phyloP scores from a whole-genome alignment of 2,888 invertebrate species.

The Camptogramma bilineatum region DNA sequence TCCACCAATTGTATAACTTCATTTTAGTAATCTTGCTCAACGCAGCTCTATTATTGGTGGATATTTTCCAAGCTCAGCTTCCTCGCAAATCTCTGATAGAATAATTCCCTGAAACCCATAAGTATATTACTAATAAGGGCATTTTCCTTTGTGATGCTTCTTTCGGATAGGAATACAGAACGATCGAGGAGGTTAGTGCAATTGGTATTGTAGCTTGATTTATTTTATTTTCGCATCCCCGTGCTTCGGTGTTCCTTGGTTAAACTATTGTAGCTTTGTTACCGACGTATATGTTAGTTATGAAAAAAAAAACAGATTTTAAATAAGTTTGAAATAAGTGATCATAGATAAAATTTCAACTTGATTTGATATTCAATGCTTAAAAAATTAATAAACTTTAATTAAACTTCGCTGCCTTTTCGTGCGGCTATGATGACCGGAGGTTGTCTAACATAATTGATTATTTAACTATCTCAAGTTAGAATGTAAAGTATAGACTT shows the following conservation, averaged over 20 bases:
- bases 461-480: too few species aligned
- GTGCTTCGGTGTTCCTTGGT: conserved; percentile 31
- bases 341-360: too few species aligned
- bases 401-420: not conserved
- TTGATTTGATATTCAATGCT: not conserved
- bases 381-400: not conserved
- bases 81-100: too few species aligned
- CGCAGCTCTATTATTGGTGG: too few species aligned
- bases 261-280: conserved; percentile 32
- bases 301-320: not conserved
- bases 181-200: conserved; percentile 81
- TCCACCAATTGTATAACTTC: too few species aligned
- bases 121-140: conserved; percentile 38
- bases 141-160: conserved; percentile 68
- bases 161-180: conserved; percentile 78
- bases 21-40: too few species aligned
- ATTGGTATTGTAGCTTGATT: conserved; percentile 46
- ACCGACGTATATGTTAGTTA: conserved; percentile 1
- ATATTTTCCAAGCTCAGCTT: too few species aligned
- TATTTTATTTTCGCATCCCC: conserved; percentile 39
- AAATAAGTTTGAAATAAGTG: not conserved
- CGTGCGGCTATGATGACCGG: not conserved
- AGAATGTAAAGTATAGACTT: too few species aligned
- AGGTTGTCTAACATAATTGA: too few species aligned
- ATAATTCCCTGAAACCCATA: not conserved